phyloP scores from a whole-genome alignment of 1,140 invertebrate species.

The Oryctes rhinoceros region DNA sequence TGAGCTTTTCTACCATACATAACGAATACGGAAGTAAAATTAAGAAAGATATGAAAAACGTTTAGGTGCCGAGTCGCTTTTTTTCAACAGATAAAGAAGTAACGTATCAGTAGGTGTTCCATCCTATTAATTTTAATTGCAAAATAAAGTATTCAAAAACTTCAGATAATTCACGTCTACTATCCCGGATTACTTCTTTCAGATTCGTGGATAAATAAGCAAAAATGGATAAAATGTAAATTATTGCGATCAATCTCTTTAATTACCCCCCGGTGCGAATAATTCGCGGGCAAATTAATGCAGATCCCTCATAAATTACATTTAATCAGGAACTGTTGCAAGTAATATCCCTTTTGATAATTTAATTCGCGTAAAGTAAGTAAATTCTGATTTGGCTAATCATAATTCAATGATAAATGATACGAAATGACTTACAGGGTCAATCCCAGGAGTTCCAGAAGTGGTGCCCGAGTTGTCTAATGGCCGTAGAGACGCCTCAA shows the following conservation, averaged over 20 bases:
- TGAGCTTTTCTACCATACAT: background rate
- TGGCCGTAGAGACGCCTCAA: slow-evolving; percentile 52
- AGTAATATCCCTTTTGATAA: slow-evolving; percentile 41
- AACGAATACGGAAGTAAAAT: background rate
- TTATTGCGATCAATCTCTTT: slow-evolving; percentile 11
- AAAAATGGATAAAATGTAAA: background rate
- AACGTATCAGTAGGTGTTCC: background rate
- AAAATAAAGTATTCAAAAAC: background rate
- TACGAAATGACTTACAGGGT: slow-evolving; percentile 49
- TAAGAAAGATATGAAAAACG: background rate
- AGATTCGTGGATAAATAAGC: background rate
- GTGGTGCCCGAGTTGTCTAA: slow-evolving; percentile 45
- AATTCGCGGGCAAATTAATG: slow-evolving; percentile 31
- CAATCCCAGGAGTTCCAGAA: slow-evolving; percentile 49
- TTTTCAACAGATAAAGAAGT: background rate
- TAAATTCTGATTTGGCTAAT: slow-evolving; percentile 41
- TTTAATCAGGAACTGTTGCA: slow-evolving; percentile 31
- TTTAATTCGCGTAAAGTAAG: slow-evolving; percentile 42
- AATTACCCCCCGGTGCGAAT: slow-evolving; percentile 17
- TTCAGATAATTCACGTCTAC: background rate
- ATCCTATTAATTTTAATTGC: background rate
- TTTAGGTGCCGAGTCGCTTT: background rate
- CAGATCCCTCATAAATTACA: slow-evolving; percentile 38
- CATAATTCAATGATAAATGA: slow-evolving; percentile 55
- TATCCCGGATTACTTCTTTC: background rate